Conservation (phyloP, 2,888 invertebrate genomes). For the Aporophyla nigra region DNA sequence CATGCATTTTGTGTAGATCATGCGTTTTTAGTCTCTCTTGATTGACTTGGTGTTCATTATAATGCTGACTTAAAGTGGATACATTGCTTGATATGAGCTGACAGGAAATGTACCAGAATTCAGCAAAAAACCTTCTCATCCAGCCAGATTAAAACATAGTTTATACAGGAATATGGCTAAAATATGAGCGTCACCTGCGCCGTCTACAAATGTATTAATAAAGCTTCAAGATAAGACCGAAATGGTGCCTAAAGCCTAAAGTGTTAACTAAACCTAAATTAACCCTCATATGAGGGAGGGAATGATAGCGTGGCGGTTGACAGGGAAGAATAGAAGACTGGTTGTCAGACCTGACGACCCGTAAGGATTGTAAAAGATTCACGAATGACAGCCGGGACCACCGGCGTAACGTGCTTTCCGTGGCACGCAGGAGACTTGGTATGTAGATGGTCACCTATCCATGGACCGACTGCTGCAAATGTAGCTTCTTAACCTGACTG, state of each 20-base stretch:
- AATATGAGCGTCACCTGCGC: background rate
- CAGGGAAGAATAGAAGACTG: background rate
- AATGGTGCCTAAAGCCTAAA: background rate
- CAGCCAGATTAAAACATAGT: background rate
- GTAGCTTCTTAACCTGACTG: too few species aligned
- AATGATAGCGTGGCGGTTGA: background rate
- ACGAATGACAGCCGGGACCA: too few species aligned
- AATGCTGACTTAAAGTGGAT: background rate
- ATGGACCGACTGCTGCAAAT: too few species aligned
- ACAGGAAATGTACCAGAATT: too few species aligned
- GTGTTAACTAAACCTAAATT: background rate
- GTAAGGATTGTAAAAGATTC: too few species aligned
- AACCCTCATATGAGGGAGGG: background rate
- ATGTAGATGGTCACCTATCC: too few species aligned
- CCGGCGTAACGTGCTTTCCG: too few species aligned
- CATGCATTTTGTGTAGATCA: background rate
- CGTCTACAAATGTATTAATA: background rate
- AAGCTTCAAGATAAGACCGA: background rate
- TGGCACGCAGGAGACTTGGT: too few species aligned
- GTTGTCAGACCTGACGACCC: too few species aligned
- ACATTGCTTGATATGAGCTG: too few species aligned
- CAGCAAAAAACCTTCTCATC: background rate
- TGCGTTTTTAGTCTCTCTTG: background rate
- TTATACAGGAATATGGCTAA: background rate
- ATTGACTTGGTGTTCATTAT: background rate